phyloP scores from a whole-genome alignment of 1,140 invertebrate species.

The Sitodiplosis mosellana region DNA sequence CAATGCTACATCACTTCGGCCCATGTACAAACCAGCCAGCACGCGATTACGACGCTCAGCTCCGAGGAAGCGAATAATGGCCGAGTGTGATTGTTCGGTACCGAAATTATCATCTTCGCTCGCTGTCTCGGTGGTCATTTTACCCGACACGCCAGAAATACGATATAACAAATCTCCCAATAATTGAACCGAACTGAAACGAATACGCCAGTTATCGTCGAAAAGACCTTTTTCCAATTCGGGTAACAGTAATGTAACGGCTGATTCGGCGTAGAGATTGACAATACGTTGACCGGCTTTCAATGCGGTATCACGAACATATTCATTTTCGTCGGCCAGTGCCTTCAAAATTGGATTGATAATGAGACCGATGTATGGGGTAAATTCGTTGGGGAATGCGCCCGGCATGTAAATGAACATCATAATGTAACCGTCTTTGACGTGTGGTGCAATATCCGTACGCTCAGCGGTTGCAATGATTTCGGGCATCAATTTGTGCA shows the following conservation, averaged over 20 bases:
- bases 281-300: conserved; percentile 95
- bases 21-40: conserved; percentile 92
- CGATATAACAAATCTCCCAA: conserved; percentile 92
- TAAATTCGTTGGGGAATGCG: conserved; percentile 89
- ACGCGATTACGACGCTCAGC: conserved; percentile 80
- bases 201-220: conserved; percentile 96
- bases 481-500: conserved; percentile 95
- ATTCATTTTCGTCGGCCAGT: conserved; percentile 97
- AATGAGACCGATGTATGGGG: conserved; percentile 90
- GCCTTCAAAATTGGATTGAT: conserved; percentile 96
- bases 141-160: conserved; percentile 92
- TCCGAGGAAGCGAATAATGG: conserved; percentile 77
- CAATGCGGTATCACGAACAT: conserved; percentile 90
- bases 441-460: conserved; percentile 88
- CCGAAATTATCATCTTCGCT: conserved; percentile 98
- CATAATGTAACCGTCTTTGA: conserved; percentile 99
- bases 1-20: conserved; percentile 86
- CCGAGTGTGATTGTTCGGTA: conserved; percentile 85
- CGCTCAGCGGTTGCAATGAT: conserved; percentile 91
- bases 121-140: conserved; percentile 97
- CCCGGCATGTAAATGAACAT: conserved; percentile 99
- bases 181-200: conserved; percentile 90
- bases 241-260: conserved; percentile 81
- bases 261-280: conserved; percentile 88
- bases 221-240: conserved; percentile 87